phyloP scores from a whole-genome alignment of 2,797 vertebrate genomes.

The Eutrigla gurnardus region DNA sequence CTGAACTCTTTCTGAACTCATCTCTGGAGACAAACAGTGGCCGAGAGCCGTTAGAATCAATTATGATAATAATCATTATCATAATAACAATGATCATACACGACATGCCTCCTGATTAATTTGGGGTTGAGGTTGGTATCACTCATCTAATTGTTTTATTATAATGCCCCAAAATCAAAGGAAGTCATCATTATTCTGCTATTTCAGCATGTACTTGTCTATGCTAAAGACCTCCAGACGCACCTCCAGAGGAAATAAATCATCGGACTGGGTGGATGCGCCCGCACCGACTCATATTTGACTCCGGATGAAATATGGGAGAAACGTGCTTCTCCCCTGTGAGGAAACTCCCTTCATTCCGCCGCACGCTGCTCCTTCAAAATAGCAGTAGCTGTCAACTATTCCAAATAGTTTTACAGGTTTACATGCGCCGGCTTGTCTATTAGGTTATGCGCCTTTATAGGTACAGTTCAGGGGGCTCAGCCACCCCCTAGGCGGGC shows the following conservation, averaged over 20 bases:
- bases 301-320: background rate
- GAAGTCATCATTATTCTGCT: background rate
- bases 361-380: constrained; percentile 28
- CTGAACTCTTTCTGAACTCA: constrained; percentile 17
- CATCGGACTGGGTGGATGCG: constrained; percentile 32
- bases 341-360: constrained; percentile 55
- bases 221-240: too few relatives aligned
- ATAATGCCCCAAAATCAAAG: background rate
- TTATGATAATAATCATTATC: constrained; percentile 14
- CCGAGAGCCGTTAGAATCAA: constrained; percentile 9
- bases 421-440: constrained; percentile 82
- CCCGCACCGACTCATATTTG: background rate
- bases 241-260: background rate
- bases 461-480: constrained; percentile 72
- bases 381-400: constrained; percentile 76
- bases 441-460: constrained; percentile 74
- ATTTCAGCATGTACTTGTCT: background rate
- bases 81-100: constrained; percentile 17
- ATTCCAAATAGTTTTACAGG: constrained; percentile 85
- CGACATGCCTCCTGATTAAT: too few relatives aligned
- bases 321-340: constrained; percentile 24
- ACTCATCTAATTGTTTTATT: background rate
- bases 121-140: too few relatives aligned
- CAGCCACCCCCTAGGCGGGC: constrained; percentile 38
- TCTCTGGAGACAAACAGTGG: constrained; percentile 11